Conservation (phyloP, 2,797 vertebrate species). For the Acanthiza pusilla region DNA sequence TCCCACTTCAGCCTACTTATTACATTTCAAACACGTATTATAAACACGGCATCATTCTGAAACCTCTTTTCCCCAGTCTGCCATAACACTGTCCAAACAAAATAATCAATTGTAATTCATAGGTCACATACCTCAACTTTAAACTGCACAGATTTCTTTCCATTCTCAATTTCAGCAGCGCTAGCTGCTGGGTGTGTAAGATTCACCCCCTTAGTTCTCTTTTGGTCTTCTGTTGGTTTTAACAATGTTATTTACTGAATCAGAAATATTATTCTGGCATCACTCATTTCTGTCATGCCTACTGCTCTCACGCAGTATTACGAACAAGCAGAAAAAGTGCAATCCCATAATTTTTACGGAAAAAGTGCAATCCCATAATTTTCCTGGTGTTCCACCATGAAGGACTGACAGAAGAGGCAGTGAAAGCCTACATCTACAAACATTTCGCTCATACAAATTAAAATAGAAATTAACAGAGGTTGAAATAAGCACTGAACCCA, state of each 20-base stretch:
- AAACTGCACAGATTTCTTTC: not conserved
- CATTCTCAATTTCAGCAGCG: not conserved
- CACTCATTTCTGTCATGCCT: not conserved
- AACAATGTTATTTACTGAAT: not conserved
- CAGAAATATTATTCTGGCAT: not conserved
- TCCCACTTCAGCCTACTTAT: not conserved
- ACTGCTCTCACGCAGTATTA: not conserved
- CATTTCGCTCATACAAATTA: not conserved
- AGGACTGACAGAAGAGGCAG: not conserved
- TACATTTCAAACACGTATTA: accelerated
- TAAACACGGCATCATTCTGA: not conserved
- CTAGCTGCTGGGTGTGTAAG: not conserved
- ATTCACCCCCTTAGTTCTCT: not conserved
- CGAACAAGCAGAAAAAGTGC: not conserved
- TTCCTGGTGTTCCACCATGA: not conserved
- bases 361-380: not conserved
- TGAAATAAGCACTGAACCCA: not conserved
- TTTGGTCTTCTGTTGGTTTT: not conserved
- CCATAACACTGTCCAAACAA: not conserved
- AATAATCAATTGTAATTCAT: not conserved
- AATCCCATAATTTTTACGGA: not conserved
- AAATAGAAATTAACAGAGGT: not conserved
- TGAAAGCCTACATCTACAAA: not conserved
- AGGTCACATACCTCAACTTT: not conserved
- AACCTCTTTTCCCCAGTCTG: not conserved